phyloP scores from a whole-genome alignment of 2,797 vertebrate species.

The Galago senegalensis region DNA sequence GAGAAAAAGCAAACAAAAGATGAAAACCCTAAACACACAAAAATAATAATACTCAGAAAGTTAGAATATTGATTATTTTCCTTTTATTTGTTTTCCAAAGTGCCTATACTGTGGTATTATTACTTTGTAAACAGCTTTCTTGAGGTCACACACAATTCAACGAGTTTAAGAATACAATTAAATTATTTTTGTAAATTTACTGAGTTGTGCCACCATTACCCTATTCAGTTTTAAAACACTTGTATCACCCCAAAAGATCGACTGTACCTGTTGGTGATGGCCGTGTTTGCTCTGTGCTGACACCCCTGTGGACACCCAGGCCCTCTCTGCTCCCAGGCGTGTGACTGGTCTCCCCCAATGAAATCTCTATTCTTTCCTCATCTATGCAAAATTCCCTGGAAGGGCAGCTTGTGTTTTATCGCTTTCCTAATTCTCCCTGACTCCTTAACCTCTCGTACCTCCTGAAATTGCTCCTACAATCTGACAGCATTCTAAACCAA shows the following conservation, averaged over 20 bases:
- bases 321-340: not conserved
- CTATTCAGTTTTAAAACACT: not conserved
- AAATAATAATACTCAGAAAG: constrained; percentile 3
- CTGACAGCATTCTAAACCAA: not conserved
- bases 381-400: not conserved
- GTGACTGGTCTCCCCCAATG: not conserved
- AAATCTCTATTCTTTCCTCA: not conserved
- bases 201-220: not conserved
- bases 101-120: not conserved
- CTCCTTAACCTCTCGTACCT: not conserved
- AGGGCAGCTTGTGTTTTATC: not conserved
- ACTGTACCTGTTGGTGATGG: not conserved
- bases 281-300: not conserved
- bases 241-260: not conserved
- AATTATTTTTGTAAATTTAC: not conserved
- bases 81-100: constrained; percentile 32
- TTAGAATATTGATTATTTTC: not conserved
- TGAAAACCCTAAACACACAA: not conserved
- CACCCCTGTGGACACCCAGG: not conserved
- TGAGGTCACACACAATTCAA: not conserved
- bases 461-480: not conserved
- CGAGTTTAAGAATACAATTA: not conserved
- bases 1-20: not conserved
- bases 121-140: not conserved
- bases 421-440: not conserved